Evolutionary conservation across 2,797 vertebrate genomes (phyloP), one percentile per base, ranked within the genome.

Genomic region (Pteropus rufus): DNA sequence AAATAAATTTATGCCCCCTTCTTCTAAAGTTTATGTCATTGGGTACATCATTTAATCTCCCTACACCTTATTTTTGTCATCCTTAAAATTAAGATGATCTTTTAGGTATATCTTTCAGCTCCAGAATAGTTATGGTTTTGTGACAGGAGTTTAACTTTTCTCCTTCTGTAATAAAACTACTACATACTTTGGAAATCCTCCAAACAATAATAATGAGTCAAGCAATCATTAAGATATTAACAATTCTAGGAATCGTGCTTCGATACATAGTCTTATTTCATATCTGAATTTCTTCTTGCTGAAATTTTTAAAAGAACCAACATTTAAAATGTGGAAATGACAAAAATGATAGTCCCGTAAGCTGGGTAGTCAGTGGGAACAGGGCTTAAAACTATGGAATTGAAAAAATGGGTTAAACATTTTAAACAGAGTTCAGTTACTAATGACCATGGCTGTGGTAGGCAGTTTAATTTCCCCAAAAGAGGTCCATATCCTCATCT

Each of bases 41-140:
- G n/a, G n/a, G 36, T 93, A 79, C 73, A 87, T 94, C 36, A 84
- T 64, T 91, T 85, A 58, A 90, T 31, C 29, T 93, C 36, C 64
- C n/a, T 54, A n/a, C 29, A 10, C 65, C 82, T 92, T 77, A 77
- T 85, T 91, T 92, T 75, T 76, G 56, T 73, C 54, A 76, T 79
- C 54, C 21, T 91, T 95, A 75, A 89, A 60, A 91, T 8, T 92
- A 41, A 94, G 41, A 75, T 91, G 56, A 89, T 92, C 49, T 34
- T 15, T 83, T 82, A 90, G n/a, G 4, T 82, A 56, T 69, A 62
- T 69, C 52, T 64, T 94, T 96, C 64, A 93, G 36, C 60, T 81
- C n/a, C 36, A 87, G 52, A 91, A 83, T 70, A 65, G 31, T 89
- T 95, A 54, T 5, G 10, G 10, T 62, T 87, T 87, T 89, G 7